Conservation (phyloP, 1,140 invertebrate genomes). For the Anagrus nilaparvatae region DNA sequence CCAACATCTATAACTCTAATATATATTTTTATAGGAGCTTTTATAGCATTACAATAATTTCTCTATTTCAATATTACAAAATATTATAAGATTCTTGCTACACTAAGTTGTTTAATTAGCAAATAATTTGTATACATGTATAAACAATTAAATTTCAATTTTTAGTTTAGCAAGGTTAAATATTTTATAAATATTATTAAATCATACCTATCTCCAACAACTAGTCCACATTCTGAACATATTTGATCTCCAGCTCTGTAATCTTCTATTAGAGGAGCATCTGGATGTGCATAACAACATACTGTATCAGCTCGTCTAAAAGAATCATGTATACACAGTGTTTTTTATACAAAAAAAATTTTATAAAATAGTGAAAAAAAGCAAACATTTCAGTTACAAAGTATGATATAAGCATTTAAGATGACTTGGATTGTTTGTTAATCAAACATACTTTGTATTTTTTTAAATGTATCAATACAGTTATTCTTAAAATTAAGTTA, state of each 20-base stretch:
- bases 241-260: conserved; percentile 98
- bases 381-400: too few relatives aligned
- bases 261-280: conserved; percentile 92
- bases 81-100: too few relatives aligned
- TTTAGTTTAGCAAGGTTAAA: conserved; percentile 2
- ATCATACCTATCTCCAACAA: conserved; percentile 90
- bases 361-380: conserved; percentile 20
- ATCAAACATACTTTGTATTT: too few relatives aligned
- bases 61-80: too few relatives aligned
- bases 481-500: too few relatives aligned
- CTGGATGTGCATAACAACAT: conserved; percentile 88
- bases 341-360: background rate
- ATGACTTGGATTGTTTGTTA: too few relatives aligned
- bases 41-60: too few relatives aligned
- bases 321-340: conserved; percentile 19
- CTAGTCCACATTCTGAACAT: conserved; percentile 96
- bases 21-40: too few relatives aligned
- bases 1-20: conserved; percentile 97
- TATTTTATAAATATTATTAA: background rate
- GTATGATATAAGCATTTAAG: too few relatives aligned
- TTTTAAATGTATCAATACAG: too few relatives aligned
- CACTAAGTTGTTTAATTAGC: too few relatives aligned
- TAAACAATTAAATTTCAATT: background rate
- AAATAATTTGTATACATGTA: background rate
- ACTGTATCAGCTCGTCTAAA: conserved; percentile 59